Evolutionary conservation across 2,113 vertebrate genomes (phyloP).

Genomic region (Microcebus lehilahytsara): DNA sequence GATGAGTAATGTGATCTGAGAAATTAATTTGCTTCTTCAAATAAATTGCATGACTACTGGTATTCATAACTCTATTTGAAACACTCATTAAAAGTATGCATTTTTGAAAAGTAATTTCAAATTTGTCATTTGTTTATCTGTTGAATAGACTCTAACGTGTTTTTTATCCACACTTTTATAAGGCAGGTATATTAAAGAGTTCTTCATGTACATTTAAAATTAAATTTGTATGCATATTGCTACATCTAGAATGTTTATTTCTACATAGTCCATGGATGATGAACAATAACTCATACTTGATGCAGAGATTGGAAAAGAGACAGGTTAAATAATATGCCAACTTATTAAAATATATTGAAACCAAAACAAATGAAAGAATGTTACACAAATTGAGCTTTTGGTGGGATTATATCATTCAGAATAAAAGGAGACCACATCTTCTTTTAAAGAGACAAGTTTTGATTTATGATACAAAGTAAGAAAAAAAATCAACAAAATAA

Average conservation of each 20-base stretch:
- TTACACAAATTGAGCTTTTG: not conserved
- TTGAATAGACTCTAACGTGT: not conserved
- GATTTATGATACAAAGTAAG: not conserved
- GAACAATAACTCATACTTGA: conserved; percentile 19
- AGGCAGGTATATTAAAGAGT: not conserved
- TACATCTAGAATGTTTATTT: conserved; percentile 25
- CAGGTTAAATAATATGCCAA: not conserved
- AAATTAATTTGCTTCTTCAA: conserved; percentile 47
- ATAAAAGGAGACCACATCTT: not conserved
- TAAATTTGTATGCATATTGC: conserved; percentile 47
- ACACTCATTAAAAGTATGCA: not conserved
- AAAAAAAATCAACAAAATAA: not conserved
- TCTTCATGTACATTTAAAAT: not conserved
- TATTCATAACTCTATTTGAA: not conserved
- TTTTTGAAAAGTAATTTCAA: conserved; percentile 30
- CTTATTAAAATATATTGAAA: conserved; percentile 54
- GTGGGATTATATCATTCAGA: not conserved
- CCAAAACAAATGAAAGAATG: not conserved
- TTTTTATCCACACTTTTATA: not conserved
- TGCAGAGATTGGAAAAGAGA: not conserved
- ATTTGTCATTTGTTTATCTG: conserved; percentile 28
- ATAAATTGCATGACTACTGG: not conserved
- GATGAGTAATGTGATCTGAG: not conserved
- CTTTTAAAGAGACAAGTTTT: not conserved
- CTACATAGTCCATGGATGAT: not conserved